These are phyloP conservation scores for Liparis tanakae DNA, from an alignment of 2,797 vertebrate genomes.

Conservation along the genomic window DNA sequence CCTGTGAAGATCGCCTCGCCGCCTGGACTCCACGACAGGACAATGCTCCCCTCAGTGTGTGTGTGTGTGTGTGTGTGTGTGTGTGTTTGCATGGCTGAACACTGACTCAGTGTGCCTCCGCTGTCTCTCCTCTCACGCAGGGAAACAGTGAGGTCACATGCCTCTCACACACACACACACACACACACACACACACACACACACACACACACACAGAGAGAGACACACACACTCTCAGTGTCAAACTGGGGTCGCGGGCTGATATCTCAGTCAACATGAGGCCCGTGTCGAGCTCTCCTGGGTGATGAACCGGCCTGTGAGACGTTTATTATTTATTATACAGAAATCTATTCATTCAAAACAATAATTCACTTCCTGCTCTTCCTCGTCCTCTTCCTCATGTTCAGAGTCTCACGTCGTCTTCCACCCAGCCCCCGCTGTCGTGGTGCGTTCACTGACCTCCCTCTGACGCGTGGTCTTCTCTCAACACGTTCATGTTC, in stretches of 20 bases:
- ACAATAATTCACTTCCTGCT: no score
- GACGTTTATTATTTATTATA: background rate
- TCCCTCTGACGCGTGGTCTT: no score
- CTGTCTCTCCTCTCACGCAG: constrained; percentile 65
- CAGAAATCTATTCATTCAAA: background rate
- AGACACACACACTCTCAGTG: constrained; percentile 52
- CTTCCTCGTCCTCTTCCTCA: no score
- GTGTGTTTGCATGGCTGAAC: constrained; percentile 61
- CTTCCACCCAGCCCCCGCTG: no score
- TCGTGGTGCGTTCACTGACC: no score
- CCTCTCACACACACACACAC: constrained; percentile 46
- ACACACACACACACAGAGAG: constrained; percentile 51
- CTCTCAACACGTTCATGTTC: no score
- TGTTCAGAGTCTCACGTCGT: no score
- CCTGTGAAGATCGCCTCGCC: constrained; percentile 64
- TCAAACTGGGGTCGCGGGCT: constrained; percentile 46
- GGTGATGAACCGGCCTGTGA: background rate
- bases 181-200: constrained; percentile 16
- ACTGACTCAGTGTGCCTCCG: constrained; percentile 62
- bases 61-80: constrained; percentile 26
- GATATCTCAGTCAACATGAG: constrained; percentile 34
- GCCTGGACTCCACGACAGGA: constrained; percentile 56
- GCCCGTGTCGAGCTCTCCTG: constrained; percentile 23
- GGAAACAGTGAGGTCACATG: constrained; percentile 73
- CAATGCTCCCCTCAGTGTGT: constrained; percentile 74